phyloP scores from a whole-genome alignment of 2,113 vertebrate genomes.

The Corapipo altera region DNA sequence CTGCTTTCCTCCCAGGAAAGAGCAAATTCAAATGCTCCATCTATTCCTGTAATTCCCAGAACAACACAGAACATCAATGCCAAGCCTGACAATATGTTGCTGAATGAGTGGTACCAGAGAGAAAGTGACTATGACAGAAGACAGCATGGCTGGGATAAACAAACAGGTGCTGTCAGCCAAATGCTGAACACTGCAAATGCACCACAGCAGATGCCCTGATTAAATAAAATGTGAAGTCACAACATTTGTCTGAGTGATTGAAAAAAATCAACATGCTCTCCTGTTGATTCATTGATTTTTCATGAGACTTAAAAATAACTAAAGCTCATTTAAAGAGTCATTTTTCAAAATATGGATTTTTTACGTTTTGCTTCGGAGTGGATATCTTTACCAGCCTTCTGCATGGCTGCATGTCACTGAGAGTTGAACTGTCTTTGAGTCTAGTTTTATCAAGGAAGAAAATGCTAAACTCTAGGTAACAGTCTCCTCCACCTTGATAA shows the following conservation, averaged over 20 bases:
- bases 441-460: background rate
- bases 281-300: background rate
- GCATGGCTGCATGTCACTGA: background rate
- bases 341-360: background rate
- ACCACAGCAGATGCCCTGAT: slow-evolving; percentile 37
- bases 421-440: background rate
- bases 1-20: background rate
- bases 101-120: slow-evolving; percentile 18
- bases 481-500: background rate
- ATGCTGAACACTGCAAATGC: slow-evolving; percentile 3
- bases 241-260: background rate
- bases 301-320: background rate
- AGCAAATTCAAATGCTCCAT: background rate
- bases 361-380: background rate
- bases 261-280: background rate
- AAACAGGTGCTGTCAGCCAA: slow-evolving; percentile 55
- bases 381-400: background rate
- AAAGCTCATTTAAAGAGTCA: background rate
- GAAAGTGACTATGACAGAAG: slow-evolving; percentile 44
- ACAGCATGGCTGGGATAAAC: slow-evolving; percentile 36
- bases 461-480: background rate
- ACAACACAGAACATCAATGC: background rate
- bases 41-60: background rate
- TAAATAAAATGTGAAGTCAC: slow-evolving; percentile 54
- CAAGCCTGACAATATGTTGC: slow-evolving; percentile 52